These are phyloP conservation scores for Gorsachius goisagi DNA, from an alignment of 2,113 vertebrate genomes.

Conservation along the genomic window DNA sequence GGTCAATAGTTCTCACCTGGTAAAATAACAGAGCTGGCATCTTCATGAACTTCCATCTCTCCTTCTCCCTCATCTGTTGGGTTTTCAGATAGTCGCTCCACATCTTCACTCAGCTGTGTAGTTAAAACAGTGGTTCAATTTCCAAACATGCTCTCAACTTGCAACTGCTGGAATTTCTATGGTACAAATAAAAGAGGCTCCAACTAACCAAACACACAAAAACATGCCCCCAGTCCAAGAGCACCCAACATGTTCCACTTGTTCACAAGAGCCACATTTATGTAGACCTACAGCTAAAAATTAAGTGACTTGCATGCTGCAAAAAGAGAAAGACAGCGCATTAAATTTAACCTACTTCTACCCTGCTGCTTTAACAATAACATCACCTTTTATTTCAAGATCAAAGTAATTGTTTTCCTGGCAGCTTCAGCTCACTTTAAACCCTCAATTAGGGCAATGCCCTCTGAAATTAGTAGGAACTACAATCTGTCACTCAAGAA, in stretches of 20 bases:
- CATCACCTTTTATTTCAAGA: background rate
- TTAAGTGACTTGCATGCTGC: background rate
- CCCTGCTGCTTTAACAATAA: background rate
- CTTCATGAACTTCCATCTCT: slow-evolving; percentile 66
- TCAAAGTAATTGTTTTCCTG: background rate
- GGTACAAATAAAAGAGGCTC: slow-evolving; percentile 51
- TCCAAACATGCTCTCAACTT: slow-evolving; percentile 53
- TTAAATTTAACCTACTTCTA: slow-evolving; percentile 22
- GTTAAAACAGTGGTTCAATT: slow-evolving; percentile 62
- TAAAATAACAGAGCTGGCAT: slow-evolving; percentile 61
- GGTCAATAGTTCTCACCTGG: slow-evolving; percentile 73
- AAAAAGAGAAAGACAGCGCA: background rate
- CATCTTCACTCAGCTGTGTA: slow-evolving; percentile 84
- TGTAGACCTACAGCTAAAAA: background rate
- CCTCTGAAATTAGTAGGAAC: background rate
- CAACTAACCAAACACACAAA: slow-evolving; percentile 34
- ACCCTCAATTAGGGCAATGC: background rate
- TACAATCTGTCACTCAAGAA: background rate
- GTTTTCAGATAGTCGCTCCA: slow-evolving; percentile 61
- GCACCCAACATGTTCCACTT: background rate
- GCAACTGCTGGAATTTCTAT: slow-evolving; percentile 53
- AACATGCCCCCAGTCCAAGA: background rate
- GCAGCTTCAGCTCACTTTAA: background rate
- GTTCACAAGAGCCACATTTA: background rate
- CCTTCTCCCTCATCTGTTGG: slow-evolving; percentile 56